Evolutionary conservation across 2,113 vertebrate genomes (phyloP), one percentile per base, ranked within the genome.

Genomic region (Eulacestoma nigropectus): DNA sequence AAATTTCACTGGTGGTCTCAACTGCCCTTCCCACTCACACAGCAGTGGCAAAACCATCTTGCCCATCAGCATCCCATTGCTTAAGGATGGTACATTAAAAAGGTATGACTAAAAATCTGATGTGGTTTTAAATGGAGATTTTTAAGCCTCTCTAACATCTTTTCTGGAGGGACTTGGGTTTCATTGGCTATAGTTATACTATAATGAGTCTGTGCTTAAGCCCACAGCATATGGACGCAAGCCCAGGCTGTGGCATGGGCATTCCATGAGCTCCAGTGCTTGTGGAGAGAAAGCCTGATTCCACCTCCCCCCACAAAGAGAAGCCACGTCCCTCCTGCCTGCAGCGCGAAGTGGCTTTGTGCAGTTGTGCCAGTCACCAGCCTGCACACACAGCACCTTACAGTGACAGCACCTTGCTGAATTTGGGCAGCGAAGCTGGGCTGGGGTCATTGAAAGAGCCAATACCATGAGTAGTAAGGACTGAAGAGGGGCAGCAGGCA

Each of bases 401-500:
- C 22, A 33, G 32, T 0, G 0, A 57, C n/a, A 32, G 16, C 39
- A 63, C 47, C 56, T 63, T 20, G 63, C 33, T 1, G 5, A 39
- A 72, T 42, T 63, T 4, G 16, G 42, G 41, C 42, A 74, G 27
- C 3, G 53, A 13, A 75, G 33, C 37, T n/a, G 41, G 11, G 6
- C 39, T 3, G 5, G 12, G 21, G 21, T 16, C 49, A 35, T 8
- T 63, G 29, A 47, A 64, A 90, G 33, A 83, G 20, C 21, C 42
- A 32, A 12, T 19, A 12, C 3, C 1, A 1, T 1, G 1, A 7
- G 7, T 5, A 15, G 41, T 3, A 49, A 78, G 60, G 70, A 53
- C 37, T 32, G 62, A 85, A 78, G 49, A 19, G 39, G 11, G 55
- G 15, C 33, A 67, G 30, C 7, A 44, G 39, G 57, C 37, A 83